Evolutionary conservation across 2,113 vertebrate species (phyloP), one percentile per base, ranked within the genome.

Genomic region (Ancistrus triradiatus): DNA sequence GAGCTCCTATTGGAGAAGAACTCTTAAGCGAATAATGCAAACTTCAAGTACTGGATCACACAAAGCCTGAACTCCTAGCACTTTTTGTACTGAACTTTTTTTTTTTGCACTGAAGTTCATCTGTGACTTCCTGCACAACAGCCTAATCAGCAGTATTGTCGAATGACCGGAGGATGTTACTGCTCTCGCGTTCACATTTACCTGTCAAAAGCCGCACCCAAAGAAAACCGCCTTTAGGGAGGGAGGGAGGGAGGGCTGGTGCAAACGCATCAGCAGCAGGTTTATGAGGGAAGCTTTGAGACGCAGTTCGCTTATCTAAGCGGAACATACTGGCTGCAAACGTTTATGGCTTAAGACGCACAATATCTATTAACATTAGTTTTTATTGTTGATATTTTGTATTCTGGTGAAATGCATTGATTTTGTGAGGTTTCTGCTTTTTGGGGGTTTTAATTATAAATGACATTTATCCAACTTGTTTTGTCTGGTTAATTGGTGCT

Each of bases 21-120:
- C n/a, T n/a, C n/a, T n/a, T n/a, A n/a, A n/a, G n/a, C n/a, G n/a
- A n/a, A n/a, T n/a, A n/a, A n/a, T n/a, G n/a, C n/a, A n/a, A n/a
- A n/a, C n/a, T n/a, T n/a, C n/a, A n/a, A n/a, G n/a, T n/a, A n/a
- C n/a, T n/a, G n/a, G 3, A 14, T 57, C 21, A 40, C 11, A 15
- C 7, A 15, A 18, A 35, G 35, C 53, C 14, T 9, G n/a, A 38
- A 15, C 15, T 14, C 33, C 21, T 4, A 38, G 63, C 42, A 48
- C 43, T 57, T 57, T 66, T 43, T 66, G n/a, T 38, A 56, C 18
- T 19, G 18, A 56, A 40, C 24, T 7, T 28, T 42, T n/a, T 53
- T 13, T 31, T 52, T 51, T 58, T 67, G 57, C 49, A 61, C 57
- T 56, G 22, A 66, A 40, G 15, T 66, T 37, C 33, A 40, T 18